Evolutionary conservation across 2,888 invertebrate genomes (phyloP), one percentile per base, ranked within the genome.

Genomic region (Dimorphilus gyrociliatus): DNA sequence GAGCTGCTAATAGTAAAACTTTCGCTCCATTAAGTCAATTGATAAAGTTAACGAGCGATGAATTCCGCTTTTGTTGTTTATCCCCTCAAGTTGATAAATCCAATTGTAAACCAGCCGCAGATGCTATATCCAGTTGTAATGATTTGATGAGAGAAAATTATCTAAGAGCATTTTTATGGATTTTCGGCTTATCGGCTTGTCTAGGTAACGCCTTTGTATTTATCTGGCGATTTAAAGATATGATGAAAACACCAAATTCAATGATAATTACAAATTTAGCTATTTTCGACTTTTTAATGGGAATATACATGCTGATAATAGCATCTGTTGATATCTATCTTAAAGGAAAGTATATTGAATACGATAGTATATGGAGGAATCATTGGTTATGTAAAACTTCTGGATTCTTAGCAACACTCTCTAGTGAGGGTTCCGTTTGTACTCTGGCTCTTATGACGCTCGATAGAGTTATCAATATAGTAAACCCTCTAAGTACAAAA

Each of bases 11-110:
- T 15, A 4, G 24, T 4, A 24, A 24, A 15, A 15, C 24, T 8
- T 24, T 24, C 24, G 15, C 24, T 5, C 24, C 24, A 4, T 24
- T 24, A 13, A 24, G 24, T 13, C 13, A 24, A 24, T 5, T 4
- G 4, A 13, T 24, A 14, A 15, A 24, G 24, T n/a, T n/a, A n/a
- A n/a, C n/a, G n/a, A n/a, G n/a, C n/a, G 63, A 64, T 35, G 58
- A 60, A 36, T 60, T 53, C 37, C 48, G 55, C n/a, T 62, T 63
- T 37, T 65, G 65, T 38, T 65, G 63, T 35, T 45, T 61, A 37
- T 60, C 60, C 0, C 45, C 47, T 13, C 48, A 48, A 18, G 54
- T 57, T 2, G 36, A 38, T 10, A 28, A 36, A n/a, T n/a, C n/a
- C n/a, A n/a, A n/a, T n/a, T 59, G 59, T 33, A 40, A 38, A 4